phyloP scores from a whole-genome alignment of 2,888 invertebrate species.

The Coleophora flavipennella region DNA sequence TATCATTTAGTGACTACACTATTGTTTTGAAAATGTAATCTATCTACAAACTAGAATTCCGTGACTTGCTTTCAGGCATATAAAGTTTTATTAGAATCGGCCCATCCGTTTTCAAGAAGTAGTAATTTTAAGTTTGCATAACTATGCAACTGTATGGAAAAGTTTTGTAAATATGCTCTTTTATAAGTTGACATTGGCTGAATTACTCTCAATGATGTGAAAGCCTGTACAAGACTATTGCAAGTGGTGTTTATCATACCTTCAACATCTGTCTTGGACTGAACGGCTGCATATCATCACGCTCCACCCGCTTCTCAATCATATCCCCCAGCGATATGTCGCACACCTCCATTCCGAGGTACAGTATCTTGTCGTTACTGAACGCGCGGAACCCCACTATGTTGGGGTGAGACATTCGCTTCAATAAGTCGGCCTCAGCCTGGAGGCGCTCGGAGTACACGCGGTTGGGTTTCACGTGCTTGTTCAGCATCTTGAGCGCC shows the following conservation, averaged over 20 bases:
- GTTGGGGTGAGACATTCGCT: conserved; percentile 82
- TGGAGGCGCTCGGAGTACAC: conserved; percentile 72
- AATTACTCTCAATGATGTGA: too few species aligned
- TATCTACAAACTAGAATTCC: too few species aligned
- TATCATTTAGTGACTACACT: too few species aligned
- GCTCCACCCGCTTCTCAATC: conserved; percentile 78
- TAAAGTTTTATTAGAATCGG: too few species aligned
- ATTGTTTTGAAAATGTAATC: too few species aligned
- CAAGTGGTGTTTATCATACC: conserved; percentile 27
- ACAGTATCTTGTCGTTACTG: conserved; percentile 68
- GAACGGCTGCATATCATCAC: conserved; percentile 69
- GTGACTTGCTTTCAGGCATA: too few species aligned
- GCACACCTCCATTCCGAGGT: conserved; percentile 86
- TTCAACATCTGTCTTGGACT: conserved; percentile 75
- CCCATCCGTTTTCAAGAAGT: too few species aligned
- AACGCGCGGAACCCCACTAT: conserved; percentile 83
- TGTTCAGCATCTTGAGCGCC: conserved; percentile 85
- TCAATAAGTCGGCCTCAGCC: conserved; percentile 80
- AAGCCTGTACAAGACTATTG: too few species aligned
- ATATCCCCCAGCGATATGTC: conserved; percentile 80
- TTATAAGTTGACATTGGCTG: too few species aligned
- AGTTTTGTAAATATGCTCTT: too few species aligned
- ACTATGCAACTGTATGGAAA: too few species aligned
- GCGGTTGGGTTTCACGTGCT: conserved; percentile 51
- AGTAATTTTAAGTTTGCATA: too few species aligned